Percentiles rank a stretch among this genome's conserved stretches.
These are phyloP conservation scores for Dermochelys coriacea DNA, from an alignment of 2,797 vertebrate genomes.

Conservation along the genomic window DNA sequence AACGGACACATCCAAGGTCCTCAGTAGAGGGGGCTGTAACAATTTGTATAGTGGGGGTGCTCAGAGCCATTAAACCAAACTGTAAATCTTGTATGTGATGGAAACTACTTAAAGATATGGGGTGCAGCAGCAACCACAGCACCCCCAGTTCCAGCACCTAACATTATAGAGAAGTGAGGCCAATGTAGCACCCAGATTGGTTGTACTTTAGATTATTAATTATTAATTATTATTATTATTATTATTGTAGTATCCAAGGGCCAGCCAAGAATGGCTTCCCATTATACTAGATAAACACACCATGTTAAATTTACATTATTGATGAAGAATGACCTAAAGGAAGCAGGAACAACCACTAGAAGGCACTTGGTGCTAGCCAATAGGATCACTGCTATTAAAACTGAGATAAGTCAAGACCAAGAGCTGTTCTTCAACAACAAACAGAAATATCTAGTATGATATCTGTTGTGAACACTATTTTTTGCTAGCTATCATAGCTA, in stretches of 20 bases:
- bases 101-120: too few relatives aligned
- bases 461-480: background rate
- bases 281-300: background rate
- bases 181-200: background rate
- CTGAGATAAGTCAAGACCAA: background rate
- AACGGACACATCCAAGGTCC: background rate
- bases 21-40: too few relatives aligned
- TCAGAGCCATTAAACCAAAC: too few relatives aligned
- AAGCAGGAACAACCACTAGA: background rate
- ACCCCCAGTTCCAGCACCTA: background rate
- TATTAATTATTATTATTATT: background rate
- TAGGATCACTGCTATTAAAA: background rate
- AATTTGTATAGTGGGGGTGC: too few relatives aligned
- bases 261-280: background rate
- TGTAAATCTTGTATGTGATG: too few relatives aligned
- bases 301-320: background rate
- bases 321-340: background rate
- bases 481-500: background rate
- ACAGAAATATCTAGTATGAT: background rate
- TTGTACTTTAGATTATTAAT: background rate
- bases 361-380: background rate
- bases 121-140: too few relatives aligned
- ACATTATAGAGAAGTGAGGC: background rate
- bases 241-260: background rate
- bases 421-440: background rate